Conservation (phyloP, 2,797 vertebrate genomes). For the Melopsittacus undulatus region DNA sequence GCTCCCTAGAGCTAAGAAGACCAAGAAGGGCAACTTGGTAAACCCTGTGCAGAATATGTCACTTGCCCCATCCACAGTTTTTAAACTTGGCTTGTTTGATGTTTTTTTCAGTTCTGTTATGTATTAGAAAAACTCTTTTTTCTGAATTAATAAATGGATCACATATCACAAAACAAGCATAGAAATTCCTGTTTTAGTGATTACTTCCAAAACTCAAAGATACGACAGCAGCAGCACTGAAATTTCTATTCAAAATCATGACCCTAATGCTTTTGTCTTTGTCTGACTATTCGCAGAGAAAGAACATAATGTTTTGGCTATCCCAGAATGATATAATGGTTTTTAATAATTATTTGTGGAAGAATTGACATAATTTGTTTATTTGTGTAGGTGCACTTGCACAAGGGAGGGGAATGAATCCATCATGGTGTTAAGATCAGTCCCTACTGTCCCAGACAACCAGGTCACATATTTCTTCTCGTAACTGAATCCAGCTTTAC, state of each 20-base stretch:
- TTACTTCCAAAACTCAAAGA: not conserved
- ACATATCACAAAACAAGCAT: not conserved
- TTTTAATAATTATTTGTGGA: slow-evolving; percentile 21
- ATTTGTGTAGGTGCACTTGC: not conserved
- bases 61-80: not conserved
- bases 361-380: slow-evolving; percentile 19
- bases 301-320: not conserved
- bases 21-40: not conserved
- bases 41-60: not conserved
- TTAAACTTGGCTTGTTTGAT: not conserved
- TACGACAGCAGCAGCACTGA: not conserved
- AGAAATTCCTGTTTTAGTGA: not conserved
- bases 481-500: not conserved
- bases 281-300: not conserved
- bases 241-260: not conserved
- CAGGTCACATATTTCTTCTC: not conserved
- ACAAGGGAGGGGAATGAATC: not conserved
- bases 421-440: not conserved
- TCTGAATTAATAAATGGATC: not conserved
- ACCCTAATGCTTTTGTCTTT: not conserved
- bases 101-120: not conserved
- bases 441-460: not conserved
- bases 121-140: not conserved
- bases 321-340: not conserved
- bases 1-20: not conserved